Evolutionary conservation across 2,797 vertebrate species (phyloP), one percentile per base, ranked within the genome.

Genomic region (Helicolenus hilgendorfi): DNA sequence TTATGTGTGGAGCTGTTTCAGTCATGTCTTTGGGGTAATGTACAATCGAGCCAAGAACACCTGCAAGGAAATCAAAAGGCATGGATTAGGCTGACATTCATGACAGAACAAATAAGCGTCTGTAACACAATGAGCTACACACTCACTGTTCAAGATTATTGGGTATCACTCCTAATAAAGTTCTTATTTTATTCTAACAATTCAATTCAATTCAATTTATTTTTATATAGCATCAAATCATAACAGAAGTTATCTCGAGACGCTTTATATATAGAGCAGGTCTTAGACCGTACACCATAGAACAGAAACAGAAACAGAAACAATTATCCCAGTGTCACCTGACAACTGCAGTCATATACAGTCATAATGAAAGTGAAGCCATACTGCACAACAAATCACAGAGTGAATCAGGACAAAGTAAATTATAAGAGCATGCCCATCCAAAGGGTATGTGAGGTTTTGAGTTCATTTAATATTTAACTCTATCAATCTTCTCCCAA

Each of bases 1-100:
- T 82, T 9, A 4, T 53, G 8, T 82, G 81, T 71, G 64, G 4
- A 70, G 36, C 2, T 9, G 26, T 36, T 53, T 91, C 68, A 14
- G 22, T 31, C 73, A 92, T 81, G 75, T 95, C 80, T 14, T 65
- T 81, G 5, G 94, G 91, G 35, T 97, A 98, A 88, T 97, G 96
- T 55, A 97, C 84, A 45, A 98, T 31, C 0, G 97, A 97, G 41
- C 96, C 97, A 35, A 96, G 29, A 41, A 98, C 95, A 81, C 96
- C 97, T 98, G 77, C 13, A 73, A 79, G 13, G 31, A 78, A 75
- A 81, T 55, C 3, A 75, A 67, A 75, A 5, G 70, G n/a, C 24
- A 64, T 11, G 74, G 2, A 85, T 45, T 8, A 86, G 29, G 9
- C 1, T 3, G 2, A 71, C 6, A 63, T 29, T 62, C 2, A 49